These are phyloP conservation scores for Gymnothorax javanicus DNA, from an alignment of 2,797 vertebrate genomes.

Conservation along the genomic window DNA sequence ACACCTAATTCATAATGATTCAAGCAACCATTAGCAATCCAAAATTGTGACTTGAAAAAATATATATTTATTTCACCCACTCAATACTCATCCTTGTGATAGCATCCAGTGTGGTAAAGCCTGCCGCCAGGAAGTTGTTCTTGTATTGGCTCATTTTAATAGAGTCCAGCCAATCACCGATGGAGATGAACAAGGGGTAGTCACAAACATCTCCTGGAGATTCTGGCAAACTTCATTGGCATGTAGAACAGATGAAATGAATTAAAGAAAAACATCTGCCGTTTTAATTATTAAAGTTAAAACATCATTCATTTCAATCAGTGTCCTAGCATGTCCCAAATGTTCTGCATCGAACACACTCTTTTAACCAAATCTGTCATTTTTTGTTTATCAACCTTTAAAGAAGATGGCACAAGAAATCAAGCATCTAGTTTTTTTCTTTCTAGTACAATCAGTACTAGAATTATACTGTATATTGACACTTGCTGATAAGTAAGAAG, in stretches of 20 bases:
- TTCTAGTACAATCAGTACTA: background rate
- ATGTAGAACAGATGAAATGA: background rate
- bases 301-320: background rate
- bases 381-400: background rate
- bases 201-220: conserved; percentile 75
- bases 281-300: background rate
- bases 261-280: conserved; percentile 1
- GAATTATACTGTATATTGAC: background rate
- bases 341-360: background rate
- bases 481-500: too few relatives aligned
- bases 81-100: conserved; percentile 80
- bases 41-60: background rate
- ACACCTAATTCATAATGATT: background rate
- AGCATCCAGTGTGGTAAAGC: conserved; percentile 94
- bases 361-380: background rate
- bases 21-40: background rate
- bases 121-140: conserved; percentile 94
- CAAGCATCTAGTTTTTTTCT: background rate
- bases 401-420: background rate
- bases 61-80: conserved; percentile 61
- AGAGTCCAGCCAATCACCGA: conserved; percentile 97
- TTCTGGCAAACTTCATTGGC: conserved; percentile 65
- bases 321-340: background rate
- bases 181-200: conserved; percentile 90
- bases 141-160: conserved; percentile 99